A percentile compares a stretch with the other conserved stretches of the same genome.
Evolutionary conservation across 1,140 invertebrate genomes (phyloP).

Genomic region (Bilobella aurantiaca): DNA sequence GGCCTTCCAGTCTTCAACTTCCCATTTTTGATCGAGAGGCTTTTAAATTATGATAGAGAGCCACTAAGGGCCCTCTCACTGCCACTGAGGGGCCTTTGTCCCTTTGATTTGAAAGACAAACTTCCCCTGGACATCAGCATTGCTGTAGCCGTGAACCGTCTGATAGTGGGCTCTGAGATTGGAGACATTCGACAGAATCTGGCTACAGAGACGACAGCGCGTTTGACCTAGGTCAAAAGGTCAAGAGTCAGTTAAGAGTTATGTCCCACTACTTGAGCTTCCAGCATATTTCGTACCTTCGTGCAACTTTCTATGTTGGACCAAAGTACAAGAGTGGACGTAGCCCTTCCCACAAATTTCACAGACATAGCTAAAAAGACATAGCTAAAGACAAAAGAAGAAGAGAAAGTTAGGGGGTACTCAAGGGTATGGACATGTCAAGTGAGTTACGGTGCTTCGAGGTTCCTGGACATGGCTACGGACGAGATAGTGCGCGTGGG

Average conservation of each 20-base stretch:
- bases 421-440: neutral
- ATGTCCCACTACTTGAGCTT: too few species aligned
- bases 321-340: slow-evolving; percentile 6
- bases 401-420: neutral
- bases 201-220: slow-evolving; percentile 1
- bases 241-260: neutral
- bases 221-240: slow-evolving; percentile 13
- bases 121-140: neutral
- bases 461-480: neutral
- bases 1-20: too few species aligned
- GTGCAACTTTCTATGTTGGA: slow-evolving; percentile 10
- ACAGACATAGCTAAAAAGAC: neutral
- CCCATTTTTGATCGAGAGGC: too few species aligned
- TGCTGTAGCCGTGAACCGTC: slow-evolving; percentile 5
- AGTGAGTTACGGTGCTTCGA: neutral
- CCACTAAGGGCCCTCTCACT: too few species aligned
- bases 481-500: neutral
- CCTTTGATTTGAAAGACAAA: slow-evolving; percentile 5
- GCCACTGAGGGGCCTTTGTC: neutral
- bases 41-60: too few species aligned
- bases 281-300: neutral
- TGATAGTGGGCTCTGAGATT: slow-evolving; percentile 12
- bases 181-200: slow-evolving; percentile 7
- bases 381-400: neutral
- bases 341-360: slow-evolving; percentile 9